Conservation (phyloP, 1,140 invertebrate species). For the Eupristina koningsbergeri region DNA sequence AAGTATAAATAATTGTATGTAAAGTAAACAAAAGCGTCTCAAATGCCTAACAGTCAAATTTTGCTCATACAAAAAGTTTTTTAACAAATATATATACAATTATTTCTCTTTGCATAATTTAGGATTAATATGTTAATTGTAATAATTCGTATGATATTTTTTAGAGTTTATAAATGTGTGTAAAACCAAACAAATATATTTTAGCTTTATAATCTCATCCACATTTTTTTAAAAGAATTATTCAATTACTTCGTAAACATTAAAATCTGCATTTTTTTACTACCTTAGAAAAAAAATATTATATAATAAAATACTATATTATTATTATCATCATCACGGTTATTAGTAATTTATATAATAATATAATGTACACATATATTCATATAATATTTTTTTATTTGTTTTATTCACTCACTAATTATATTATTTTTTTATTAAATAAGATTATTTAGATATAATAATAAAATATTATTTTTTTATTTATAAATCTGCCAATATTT, state of each 20-base stretch:
- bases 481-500: slow-evolving; percentile 12
- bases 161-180: slow-evolving; percentile 13
- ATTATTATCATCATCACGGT: too few relatives aligned
- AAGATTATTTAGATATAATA: not conserved
- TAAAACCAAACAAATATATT: not conserved
- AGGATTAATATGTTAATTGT: not conserved
- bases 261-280: too few relatives aligned
- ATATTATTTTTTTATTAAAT: not conserved
- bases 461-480: slow-evolving; percentile 12
- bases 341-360: too few relatives aligned
- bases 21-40: slow-evolving; percentile 34
- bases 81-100: not conserved
- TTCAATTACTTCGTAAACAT: too few relatives aligned
- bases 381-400: too few relatives aligned
- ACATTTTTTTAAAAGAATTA: too few relatives aligned
- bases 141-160: not conserved
- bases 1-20: slow-evolving; percentile 40
- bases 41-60: slow-evolving; percentile 31
- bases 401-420: too few relatives aligned
- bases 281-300: too few relatives aligned
- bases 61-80: slow-evolving; percentile 36
- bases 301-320: too few relatives aligned
- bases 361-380: too few relatives aligned
- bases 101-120: not conserved
- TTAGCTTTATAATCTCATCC: slow-evolving; percentile 38